These are phyloP conservation scores for Aotus griseimembra DNA, from an alignment of 2,797 vertebrate genomes.

Conservation along the genomic window DNA sequence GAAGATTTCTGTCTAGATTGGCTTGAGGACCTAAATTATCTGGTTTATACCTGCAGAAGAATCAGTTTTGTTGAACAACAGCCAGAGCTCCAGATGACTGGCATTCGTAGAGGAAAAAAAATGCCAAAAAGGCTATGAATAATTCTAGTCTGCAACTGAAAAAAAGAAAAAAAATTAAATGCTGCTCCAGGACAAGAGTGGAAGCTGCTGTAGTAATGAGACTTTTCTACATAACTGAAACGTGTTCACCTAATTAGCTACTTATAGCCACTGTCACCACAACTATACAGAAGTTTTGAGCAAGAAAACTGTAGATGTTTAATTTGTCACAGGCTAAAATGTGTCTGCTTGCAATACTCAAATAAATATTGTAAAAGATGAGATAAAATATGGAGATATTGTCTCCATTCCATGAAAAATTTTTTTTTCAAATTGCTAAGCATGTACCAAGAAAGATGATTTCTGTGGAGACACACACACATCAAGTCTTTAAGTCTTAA, in stretches of 20 bases:
- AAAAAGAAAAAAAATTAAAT: not conserved
- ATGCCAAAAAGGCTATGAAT: not conserved
- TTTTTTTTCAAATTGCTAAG: not conserved
- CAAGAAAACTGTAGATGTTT: not conserved
- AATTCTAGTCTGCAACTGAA: slow-evolving; percentile 24
- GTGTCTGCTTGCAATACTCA: not conserved
- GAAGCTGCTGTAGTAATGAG: not conserved
- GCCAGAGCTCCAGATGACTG: not conserved
- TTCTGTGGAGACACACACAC: not conserved
- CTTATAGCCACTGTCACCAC: not conserved
- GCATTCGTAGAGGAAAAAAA: not conserved
- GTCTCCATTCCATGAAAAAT: not conserved
- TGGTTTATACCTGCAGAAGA: not conserved
- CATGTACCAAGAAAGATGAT: not conserved
- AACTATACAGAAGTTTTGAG: not conserved
- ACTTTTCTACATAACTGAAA: not conserved
- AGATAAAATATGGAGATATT: not conserved
- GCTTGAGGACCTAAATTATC: not conserved
- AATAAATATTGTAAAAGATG: not conserved
- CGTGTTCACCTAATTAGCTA: not conserved
- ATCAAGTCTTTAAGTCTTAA: not conserved
- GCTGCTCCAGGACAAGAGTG: not conserved
- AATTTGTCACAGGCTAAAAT: slow-evolving; percentile 26
- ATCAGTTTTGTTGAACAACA: not conserved
- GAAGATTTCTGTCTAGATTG: not conserved